phyloP scores from a whole-genome alignment of 2,797 vertebrate species.

The Macrochelys suwanniensis region DNA sequence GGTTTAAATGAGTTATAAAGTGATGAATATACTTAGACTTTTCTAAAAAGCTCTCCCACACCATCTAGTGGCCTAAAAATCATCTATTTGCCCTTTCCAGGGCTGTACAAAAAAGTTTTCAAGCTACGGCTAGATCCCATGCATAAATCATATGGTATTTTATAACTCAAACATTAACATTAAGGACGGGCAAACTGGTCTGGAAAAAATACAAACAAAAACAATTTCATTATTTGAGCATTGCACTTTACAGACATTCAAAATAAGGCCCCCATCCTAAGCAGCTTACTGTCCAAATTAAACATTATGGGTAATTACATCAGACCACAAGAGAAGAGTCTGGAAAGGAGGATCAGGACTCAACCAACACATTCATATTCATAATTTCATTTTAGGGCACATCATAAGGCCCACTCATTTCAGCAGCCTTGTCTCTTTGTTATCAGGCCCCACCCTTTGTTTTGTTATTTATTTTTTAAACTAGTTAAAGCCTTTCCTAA shows the following conservation, averaged over 20 bases:
- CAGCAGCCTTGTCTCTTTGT: background rate
- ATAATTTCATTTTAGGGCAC: background rate
- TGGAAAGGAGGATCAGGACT: background rate
- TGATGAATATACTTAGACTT: background rate
- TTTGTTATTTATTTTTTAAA: background rate
- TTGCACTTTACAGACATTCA: background rate
- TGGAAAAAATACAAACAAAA: background rate
- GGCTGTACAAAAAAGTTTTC: background rate
- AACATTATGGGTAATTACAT: background rate
- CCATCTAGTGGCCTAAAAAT: constrained; percentile 75
- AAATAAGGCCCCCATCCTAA: background rate
- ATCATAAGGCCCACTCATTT: background rate
- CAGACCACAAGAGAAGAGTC: background rate
- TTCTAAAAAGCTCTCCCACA: constrained; percentile 61
- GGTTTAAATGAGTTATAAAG: background rate
- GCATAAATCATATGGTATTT: background rate
- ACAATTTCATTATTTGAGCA: background rate
- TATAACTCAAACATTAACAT: background rate
- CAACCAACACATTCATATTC: background rate
- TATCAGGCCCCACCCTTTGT: background rate
- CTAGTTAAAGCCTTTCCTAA: background rate
- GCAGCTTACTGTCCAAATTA: background rate
- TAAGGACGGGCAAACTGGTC: background rate
- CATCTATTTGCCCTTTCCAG: background rate
- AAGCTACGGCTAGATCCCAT: background rate